A percentile compares a stretch with the other conserved stretches of the same genome.
These are phyloP conservation scores for Orthosia cruda DNA, from an alignment of 2,888 invertebrate genomes.

Conservation along the genomic window DNA sequence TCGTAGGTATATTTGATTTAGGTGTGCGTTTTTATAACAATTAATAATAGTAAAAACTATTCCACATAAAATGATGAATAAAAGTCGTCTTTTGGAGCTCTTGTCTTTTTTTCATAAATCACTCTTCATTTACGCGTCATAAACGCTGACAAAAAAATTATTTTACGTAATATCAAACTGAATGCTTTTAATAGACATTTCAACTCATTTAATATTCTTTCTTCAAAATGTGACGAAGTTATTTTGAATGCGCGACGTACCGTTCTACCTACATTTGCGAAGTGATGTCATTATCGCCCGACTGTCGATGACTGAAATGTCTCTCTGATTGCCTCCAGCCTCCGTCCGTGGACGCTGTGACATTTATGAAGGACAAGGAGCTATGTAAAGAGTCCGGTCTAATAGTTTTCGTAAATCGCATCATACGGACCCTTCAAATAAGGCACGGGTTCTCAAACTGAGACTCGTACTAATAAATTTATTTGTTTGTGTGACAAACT, in stretches of 20 bases:
- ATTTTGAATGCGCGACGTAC: slow-evolving; percentile 45
- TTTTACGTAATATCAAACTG: too few relatives aligned
- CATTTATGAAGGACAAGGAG: slow-evolving; percentile 69
- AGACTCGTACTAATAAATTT: background rate
- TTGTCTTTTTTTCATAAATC: too few relatives aligned
- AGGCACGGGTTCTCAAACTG: slow-evolving; percentile 22
- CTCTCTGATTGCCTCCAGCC: slow-evolving; percentile 76
- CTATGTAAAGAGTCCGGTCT: slow-evolving; percentile 56
- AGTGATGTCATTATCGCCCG: slow-evolving; percentile 64
- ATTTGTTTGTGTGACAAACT: background rate
- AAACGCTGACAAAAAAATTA: too few relatives aligned
- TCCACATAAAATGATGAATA: too few relatives aligned
- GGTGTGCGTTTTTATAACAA: too few relatives aligned
- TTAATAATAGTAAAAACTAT: too few relatives aligned
- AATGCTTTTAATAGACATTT: too few relatives aligned
- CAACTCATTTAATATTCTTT: background rate
- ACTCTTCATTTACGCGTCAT: too few relatives aligned
- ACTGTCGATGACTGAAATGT: slow-evolving; percentile 68
- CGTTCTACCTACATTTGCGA: slow-evolving; percentile 23
- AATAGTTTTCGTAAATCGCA: slow-evolving; percentile 71
- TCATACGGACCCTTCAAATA: slow-evolving; percentile 58
- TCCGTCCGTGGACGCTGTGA: slow-evolving; percentile 57
- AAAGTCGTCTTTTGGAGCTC: too few relatives aligned
- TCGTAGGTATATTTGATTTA: too few relatives aligned
- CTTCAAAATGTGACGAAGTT: slow-evolving; percentile 26